phyloP scores from a whole-genome alignment of 1,140 invertebrate species.

The Eciton burchellii region DNA sequence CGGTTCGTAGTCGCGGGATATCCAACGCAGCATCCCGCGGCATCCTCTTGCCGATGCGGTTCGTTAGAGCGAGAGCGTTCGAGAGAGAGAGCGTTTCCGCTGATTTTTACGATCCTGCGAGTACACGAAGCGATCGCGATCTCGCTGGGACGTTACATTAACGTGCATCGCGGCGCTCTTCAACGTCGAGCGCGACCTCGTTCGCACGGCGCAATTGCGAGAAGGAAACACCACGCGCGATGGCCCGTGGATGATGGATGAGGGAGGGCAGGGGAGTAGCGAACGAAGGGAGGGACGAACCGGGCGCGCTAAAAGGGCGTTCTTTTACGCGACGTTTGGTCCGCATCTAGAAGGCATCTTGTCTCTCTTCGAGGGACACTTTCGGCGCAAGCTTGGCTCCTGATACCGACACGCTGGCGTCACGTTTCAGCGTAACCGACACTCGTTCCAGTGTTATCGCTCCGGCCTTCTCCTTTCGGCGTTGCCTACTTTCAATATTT shows the following conservation, averaged over 20 bases:
- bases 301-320: slow-evolving; percentile 14
- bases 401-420: not conserved
- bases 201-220: slow-evolving; percentile 62
- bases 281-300: slow-evolving; percentile 50
- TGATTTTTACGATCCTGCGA: not conserved
- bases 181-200: slow-evolving; percentile 30
- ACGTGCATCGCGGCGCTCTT: not conserved
- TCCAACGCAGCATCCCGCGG: no score
- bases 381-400: not conserved
- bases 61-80: no score
- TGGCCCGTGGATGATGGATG: no score
- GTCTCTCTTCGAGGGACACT: not conserved
- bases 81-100: no score
- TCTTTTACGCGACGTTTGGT: slow-evolving; percentile 5
- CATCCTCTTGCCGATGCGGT: no score
- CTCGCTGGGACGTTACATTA: not conserved
- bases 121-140: not conserved
- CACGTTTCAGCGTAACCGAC: not conserved
- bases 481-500: slow-evolving; percentile 3
- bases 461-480: slow-evolving; percentile 5
- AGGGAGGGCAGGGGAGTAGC: slow-evolving; percentile 20
- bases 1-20: no score
- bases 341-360: no score
- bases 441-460: not conserved
- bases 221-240: slow-evolving; percentile 52